These are phyloP conservation scores for Amia ocellicauda DNA, from an alignment of 2,113 vertebrate species.

Conservation along the genomic window DNA sequence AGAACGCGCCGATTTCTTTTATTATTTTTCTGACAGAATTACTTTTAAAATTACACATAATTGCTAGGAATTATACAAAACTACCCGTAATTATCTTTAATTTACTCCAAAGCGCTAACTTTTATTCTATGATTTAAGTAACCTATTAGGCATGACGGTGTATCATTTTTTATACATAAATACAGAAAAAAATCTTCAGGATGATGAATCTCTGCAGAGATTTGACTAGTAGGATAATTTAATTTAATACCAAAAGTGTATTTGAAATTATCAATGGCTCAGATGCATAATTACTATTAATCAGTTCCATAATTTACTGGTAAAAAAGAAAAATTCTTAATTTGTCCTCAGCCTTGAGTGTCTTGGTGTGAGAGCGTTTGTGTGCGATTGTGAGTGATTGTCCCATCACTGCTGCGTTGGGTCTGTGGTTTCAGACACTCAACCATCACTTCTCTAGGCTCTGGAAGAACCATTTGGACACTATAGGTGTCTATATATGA, in stretches of 20 bases:
- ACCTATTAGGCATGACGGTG: constrained; percentile 35
- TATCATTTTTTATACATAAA: constrained; percentile 55
- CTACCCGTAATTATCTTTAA: constrained; percentile 52
- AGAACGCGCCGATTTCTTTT: background rate
- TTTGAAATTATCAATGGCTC: constrained; percentile 41
- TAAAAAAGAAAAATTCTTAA: no score
- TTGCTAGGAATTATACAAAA: constrained; percentile 51
- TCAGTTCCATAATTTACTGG: no score
- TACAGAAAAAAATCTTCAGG: constrained; percentile 25
- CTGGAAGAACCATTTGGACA: constrained; percentile 26
- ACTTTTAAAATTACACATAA: constrained; percentile 51
- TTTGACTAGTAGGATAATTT: constrained; percentile 44
- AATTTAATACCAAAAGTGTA: constrained; percentile 40
- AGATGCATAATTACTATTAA: background rate
- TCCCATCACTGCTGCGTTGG: no score
- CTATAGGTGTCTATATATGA: constrained; percentile 37
- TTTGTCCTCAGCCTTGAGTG: no score
- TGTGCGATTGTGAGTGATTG: no score
- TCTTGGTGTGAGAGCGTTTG: no score
- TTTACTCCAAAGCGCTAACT: constrained; percentile 48
- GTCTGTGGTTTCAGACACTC: no score
- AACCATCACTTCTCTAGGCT: background rate
- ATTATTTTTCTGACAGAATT: constrained; percentile 31
- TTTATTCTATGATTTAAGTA: constrained; percentile 50
- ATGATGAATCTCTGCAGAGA: constrained; percentile 43